These are phyloP conservation scores for Lasiurus borealis DNA, from an alignment of 2,113 vertebrate species.

Conservation along the genomic window DNA sequence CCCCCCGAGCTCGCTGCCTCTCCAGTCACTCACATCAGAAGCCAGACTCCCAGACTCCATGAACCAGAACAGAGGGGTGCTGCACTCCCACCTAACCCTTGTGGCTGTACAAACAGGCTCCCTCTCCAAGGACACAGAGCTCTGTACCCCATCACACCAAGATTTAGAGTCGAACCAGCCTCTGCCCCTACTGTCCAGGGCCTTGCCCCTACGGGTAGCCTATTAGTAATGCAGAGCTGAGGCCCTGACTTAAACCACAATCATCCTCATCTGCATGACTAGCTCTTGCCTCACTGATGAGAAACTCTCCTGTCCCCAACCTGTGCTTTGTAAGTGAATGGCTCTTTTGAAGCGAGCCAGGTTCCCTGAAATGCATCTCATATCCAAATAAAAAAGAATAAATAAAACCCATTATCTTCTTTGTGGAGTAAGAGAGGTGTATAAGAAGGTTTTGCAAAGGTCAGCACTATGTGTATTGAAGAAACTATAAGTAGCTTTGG, in stretches of 20 bases:
- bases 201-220: neutral
- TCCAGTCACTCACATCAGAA: neutral
- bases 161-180: neutral
- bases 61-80: neutral
- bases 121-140: neutral
- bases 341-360: constrained; percentile 22
- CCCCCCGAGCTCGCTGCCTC: too few species aligned
- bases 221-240: constrained; percentile 62
- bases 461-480: neutral
- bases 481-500: neutral
- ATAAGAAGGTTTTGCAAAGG: neutral
- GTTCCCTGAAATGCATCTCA: constrained; percentile 23
- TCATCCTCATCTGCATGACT: constrained; percentile 77
- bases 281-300: constrained; percentile 72
- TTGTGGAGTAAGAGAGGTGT: neutral
- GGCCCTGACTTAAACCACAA: constrained; percentile 16
- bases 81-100: neutral
- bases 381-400: neutral
- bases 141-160: neutral
- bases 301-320: constrained; percentile 30
- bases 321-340: constrained; percentile 60
- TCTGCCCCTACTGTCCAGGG: constrained; percentile 29
- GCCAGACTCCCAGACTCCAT: neutral
- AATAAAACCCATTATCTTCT: neutral
- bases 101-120: neutral